These are phyloP conservation scores for Tupaia tana DNA, from an alignment of 2,113 vertebrate species.

Conservation along the genomic window DNA sequence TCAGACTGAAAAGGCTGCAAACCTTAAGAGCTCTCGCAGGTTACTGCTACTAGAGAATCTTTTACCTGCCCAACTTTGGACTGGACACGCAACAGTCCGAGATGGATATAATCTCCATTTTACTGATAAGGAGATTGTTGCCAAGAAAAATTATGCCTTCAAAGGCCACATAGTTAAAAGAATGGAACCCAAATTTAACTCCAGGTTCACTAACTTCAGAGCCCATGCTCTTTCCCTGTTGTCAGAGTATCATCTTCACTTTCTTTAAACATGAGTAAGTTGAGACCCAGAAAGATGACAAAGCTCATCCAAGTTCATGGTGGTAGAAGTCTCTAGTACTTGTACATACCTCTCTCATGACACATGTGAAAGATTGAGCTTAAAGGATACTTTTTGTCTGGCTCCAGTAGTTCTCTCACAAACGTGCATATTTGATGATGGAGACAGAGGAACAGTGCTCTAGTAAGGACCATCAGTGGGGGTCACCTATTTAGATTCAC, in stretches of 20 bases:
- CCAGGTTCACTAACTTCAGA: not conserved
- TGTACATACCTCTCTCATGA: not conserved
- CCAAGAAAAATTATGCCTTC: slow-evolving; percentile 19
- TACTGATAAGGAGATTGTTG: not conserved
- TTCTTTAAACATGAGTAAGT: slow-evolving; percentile 4
- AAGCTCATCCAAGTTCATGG: not conserved
- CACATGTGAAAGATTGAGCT: not conserved
- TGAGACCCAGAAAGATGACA: not conserved
- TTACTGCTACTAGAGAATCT: not conserved
- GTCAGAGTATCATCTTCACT: not conserved
- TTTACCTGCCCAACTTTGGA: not conserved
- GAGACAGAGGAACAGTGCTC: not conserved
- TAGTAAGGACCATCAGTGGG: not conserved
- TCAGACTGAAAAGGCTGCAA: not conserved
- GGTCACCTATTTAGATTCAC: not conserved
- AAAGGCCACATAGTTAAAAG: slow-evolving; percentile 1
- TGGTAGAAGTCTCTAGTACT: not conserved
- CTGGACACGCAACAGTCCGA: not conserved
- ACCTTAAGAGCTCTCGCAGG: not conserved
- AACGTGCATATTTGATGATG: not conserved
- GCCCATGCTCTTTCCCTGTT: not conserved
- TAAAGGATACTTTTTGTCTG: not conserved
- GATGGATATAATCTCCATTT: not conserved
- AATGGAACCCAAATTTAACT: not conserved
- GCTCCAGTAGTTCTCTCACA: slow-evolving; percentile 17